Base-by-base conservation (phyloP, 37 sponge, comb jelly and placozoan genomes). In the Spongia lamella region DNA sequence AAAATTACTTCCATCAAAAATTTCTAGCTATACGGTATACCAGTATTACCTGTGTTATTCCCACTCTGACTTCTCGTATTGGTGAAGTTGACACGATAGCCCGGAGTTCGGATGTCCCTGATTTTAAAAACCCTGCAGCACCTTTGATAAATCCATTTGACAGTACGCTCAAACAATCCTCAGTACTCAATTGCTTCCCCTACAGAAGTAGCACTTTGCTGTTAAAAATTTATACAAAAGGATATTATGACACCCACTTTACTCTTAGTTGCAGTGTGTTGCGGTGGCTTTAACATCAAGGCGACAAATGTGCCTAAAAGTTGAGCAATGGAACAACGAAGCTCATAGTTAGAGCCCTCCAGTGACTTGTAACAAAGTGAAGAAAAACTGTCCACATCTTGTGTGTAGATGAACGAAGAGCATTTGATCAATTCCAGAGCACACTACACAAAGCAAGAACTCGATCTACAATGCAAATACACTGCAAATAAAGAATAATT, bases 301-400 rank as follows among this genome's bases (percentile, higher is more conserved):
- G 86, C 36, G 27, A 93, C 71, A 27, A 96, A 83, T 2, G 81
- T 58, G 6, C 94, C 97, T 25, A 93, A 60, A 13, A 96, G 83
- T 0, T 50, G 40, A n/a, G 97, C 94, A 2, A 90, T 53, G 35
- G 84, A 64, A 61, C 88, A 84, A 59, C 97, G 86, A 33, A 79
- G 83, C 7, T 84, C 67, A 58, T 90, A 87, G 63, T 56, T 85
- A 17, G 97, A 89, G 32, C 97, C 94, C 33, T 96, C 97, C 52
- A 90, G 61, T 3, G 85, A 85, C 34, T 78, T 83, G 43, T 93
- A 58, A 74, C 94, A 96, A 38, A 20, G 38, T 36, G 89, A 66
- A 30, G 88, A 76, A 73, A 87, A 63, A 38, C 76, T 71, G 49
- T 93, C 97, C 34, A 96, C 62, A 22, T 96, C 97, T 20, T 77